These are phyloP conservation scores for Dichetophora obliterata DNA, from an alignment of 2,888 invertebrate species.

Conservation along the genomic window DNA sequence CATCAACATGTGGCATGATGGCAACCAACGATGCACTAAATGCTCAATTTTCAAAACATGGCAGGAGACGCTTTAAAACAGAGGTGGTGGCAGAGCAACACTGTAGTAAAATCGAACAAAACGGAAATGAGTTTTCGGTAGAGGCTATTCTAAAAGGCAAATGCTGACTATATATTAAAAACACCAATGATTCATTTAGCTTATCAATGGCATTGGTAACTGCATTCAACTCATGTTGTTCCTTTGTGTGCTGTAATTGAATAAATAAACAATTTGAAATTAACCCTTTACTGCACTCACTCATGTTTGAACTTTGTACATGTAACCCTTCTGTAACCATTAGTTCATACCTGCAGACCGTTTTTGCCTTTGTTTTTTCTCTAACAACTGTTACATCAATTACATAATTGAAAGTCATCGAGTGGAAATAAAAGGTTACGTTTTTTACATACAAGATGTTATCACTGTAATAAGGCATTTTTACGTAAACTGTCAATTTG, in stretches of 20 bases:
- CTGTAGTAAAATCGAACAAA: too few relatives aligned
- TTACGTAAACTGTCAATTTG: constrained; percentile 23
- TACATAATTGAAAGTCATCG: constrained; percentile 43
- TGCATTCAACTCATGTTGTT: too few relatives aligned
- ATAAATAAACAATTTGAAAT: too few relatives aligned
- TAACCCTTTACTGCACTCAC: neutral
- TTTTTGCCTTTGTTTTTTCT: neutral
- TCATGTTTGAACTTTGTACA: neutral
- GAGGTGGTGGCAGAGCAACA: too few relatives aligned
- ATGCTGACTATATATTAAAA: too few relatives aligned
- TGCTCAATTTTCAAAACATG: neutral
- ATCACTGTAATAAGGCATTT: neutral
- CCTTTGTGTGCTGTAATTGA: too few relatives aligned
- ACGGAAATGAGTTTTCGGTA: too few relatives aligned
- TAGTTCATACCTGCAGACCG: neutral
- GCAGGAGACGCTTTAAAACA: too few relatives aligned
- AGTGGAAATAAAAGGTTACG: constrained; percentile 40
- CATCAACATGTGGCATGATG: neutral
- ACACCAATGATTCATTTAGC: too few relatives aligned
- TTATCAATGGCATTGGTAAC: too few relatives aligned
- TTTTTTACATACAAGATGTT: neutral
- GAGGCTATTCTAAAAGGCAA: too few relatives aligned
- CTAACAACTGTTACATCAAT: constrained; percentile 18
- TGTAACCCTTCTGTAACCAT: neutral
- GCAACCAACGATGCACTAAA: neutral